Evolutionary conservation across 2,888 invertebrate species (phyloP), one percentile per base, ranked within the genome.

Genomic region (Ferrisia virgata): DNA sequence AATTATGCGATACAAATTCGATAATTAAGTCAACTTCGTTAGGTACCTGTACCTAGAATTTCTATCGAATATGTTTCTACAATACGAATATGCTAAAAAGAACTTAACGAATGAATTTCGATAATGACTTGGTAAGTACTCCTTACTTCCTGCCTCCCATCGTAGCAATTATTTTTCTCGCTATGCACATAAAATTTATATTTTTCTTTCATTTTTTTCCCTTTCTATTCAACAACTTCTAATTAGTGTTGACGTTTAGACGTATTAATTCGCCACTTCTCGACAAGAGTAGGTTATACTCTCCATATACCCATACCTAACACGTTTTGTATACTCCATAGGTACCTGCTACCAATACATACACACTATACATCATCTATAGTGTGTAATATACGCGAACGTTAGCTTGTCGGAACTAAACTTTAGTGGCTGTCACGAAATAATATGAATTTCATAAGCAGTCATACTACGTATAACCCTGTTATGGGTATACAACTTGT

Each of bases 211-310:
- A 18, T 47, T 47, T 47, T 47, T 47, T 47, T 39, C 11, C 39
- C 6, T 39, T 8, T 39, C 11, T 25, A 25, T 64, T 64, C 58
- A 64, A 64, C 28, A 64, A 64, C 58, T 81, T 81, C 58, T 81
- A 81, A 81, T 53, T 81, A 81, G 81, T 43, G 81, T 81, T 58
- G 81, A 81, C 81, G 58, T 81, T 81, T 81, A 53, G 58, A 81
- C 81, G 53, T 33, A 81, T 81, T 81, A 81, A 81, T 81, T 81
- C 53, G 39, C 79, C 79, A 79, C 40, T 79, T 79, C 15, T 40
- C 11, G 25, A 47, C 58, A 64, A 28, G 39, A 39, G 58, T 8
- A 64, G 58, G 58, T 11, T n/a, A 53, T 64, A 64, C 58, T 28
- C 58, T 28, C 58, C 28, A 28, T n/a, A n/a, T n/a, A n/a, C n/a